Conservation (phyloP, 1,140 invertebrate species). For the Euglossa dilemma region DNA sequence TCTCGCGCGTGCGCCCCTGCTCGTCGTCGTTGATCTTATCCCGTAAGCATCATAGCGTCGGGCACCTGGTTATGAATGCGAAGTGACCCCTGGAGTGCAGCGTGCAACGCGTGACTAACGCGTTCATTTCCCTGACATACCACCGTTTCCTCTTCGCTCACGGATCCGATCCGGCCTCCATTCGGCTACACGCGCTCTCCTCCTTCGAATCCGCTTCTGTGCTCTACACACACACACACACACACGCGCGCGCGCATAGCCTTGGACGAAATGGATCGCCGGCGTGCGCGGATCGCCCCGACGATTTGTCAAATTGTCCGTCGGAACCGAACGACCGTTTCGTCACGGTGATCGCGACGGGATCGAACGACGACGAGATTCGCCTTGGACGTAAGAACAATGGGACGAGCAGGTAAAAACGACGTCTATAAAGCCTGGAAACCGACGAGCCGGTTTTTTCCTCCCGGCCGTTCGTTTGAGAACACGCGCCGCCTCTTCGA, state of each 20-base stretch:
- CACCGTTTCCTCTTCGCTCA: background rate
- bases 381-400: no score
- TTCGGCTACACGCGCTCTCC: no score
- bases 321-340: constrained; percentile 2
- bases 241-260: no score
- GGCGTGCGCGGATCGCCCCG: background rate
- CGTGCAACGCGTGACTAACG: constrained; percentile 39
- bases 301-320: background rate
- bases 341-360: background rate
- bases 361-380: background rate
- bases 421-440: background rate
- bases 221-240: no score
- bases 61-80: constrained; percentile 29
- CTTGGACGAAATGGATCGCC: background rate
- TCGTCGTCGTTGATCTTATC: background rate
- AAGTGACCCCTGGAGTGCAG: constrained; percentile 4
- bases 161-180: no score
- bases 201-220: background rate
- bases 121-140: background rate
- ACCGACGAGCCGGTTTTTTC: background rate
- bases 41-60: background rate
- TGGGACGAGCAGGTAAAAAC: background rate
- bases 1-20: constrained; percentile 4
- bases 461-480: no score
- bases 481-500: background rate